A percentile compares a stretch with the other conserved stretches of the same genome.
These are phyloP conservation scores for Xyliphius kryptos DNA, from an alignment of 2,113 vertebrate genomes.

Conservation along the genomic window DNA sequence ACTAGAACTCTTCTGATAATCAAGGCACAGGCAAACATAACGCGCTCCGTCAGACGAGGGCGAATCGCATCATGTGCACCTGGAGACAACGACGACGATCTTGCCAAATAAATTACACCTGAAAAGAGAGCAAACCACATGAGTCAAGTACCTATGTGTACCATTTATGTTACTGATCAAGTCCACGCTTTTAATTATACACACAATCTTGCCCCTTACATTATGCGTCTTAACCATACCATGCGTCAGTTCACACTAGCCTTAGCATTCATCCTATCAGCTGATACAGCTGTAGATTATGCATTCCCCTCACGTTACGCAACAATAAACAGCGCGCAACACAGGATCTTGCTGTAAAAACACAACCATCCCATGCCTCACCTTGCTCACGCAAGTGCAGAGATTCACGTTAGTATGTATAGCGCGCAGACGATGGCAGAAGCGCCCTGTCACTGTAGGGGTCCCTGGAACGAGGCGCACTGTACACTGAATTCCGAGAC, in stretches of 20 bases:
- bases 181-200: too few species aligned
- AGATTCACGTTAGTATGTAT: slow-evolving; percentile 55
- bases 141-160: slow-evolving; percentile 59
- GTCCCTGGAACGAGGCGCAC: slow-evolving; percentile 71
- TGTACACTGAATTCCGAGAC: slow-evolving; percentile 72
- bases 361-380: slow-evolving; percentile 66
- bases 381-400: slow-evolving; percentile 51
- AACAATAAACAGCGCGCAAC: slow-evolving; percentile 9
- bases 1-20: slow-evolving; percentile 65
- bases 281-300: background rate
- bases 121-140: slow-evolving; percentile 73
- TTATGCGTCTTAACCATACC: too few species aligned
- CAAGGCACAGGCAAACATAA: slow-evolving; percentile 68
- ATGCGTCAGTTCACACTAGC: too few species aligned
- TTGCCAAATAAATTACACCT: slow-evolving; percentile 75
- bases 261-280: background rate
- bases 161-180: too few species aligned
- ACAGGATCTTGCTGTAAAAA: too few species aligned
- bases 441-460: slow-evolving; percentile 69
- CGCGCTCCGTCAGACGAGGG: slow-evolving; percentile 70
- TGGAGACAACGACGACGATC: slow-evolving; percentile 63
- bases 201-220: too few species aligned
- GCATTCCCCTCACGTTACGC: slow-evolving; percentile 17
- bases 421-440: slow-evolving; percentile 57
- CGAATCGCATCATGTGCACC: slow-evolving; percentile 67